Percentiles rank a stretch among this genome's conserved stretches.
Evolutionary conservation across 2,797 vertebrate genomes (phyloP).

Genomic region (Furcifer pardalis): DNA sequence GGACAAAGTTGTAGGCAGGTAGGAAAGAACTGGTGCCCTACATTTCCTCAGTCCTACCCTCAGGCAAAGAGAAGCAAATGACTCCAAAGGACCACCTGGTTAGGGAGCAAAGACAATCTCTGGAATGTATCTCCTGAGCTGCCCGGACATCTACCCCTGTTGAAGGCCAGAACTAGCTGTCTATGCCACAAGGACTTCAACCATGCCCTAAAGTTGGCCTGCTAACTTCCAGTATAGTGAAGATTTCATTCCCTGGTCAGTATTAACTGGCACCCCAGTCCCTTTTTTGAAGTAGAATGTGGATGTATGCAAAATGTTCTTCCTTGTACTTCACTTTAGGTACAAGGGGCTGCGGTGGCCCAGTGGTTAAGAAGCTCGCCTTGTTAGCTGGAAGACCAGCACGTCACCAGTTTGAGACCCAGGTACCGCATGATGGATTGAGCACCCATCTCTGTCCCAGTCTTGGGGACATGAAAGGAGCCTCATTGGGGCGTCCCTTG

Average conservation of each 20-base stretch:
- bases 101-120: too few species aligned
- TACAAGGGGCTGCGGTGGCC: too few species aligned
- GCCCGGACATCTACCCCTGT: too few species aligned
- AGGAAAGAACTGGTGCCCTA: neutral
- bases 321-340: neutral
- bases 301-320: neutral
- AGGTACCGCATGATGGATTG: too few species aligned
- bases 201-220: neutral
- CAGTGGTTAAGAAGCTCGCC: too few species aligned
- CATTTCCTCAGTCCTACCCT: neutral
- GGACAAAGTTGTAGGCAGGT: neutral
- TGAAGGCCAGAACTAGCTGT: neutral
- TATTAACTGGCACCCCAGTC: neutral
- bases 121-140: neutral
- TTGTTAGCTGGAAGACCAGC: too few species aligned
- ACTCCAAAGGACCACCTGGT: too few species aligned
- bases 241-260: neutral
- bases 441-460: too few species aligned
- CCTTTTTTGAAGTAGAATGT: neutral
- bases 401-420: too few species aligned
- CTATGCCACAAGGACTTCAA: neutral
- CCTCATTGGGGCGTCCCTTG: too few species aligned
- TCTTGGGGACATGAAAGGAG: too few species aligned
- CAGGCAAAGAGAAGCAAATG: neutral
- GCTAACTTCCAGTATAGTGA: neutral